Evolutionary conservation across 2,888 invertebrate species (phyloP).

Genomic region (Beris chalybata): DNA sequence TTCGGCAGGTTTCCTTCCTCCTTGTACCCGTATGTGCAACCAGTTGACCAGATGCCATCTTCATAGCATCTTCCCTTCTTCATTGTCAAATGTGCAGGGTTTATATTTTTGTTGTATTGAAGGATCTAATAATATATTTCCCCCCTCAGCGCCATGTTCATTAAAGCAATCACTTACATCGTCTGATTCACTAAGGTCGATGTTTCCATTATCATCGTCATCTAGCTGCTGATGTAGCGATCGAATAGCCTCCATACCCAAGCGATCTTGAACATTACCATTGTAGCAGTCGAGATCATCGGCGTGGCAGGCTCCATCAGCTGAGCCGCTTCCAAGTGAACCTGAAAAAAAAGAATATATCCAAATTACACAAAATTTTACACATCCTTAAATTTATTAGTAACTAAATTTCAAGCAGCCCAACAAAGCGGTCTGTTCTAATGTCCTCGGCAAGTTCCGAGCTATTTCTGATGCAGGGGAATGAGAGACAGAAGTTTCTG

Average conservation of each 20-base stretch:
- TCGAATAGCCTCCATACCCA: conserved; percentile 90
- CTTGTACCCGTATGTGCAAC: too few relatives aligned
- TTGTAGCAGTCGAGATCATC: conserved; percentile 77
- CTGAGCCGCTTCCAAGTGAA: conserved; percentile 50
- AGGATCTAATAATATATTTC: background rate
- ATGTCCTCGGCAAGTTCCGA: too few relatives aligned
- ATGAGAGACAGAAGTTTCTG: too few relatives aligned
- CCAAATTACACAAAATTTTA: background rate
- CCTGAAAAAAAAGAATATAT: conserved; percentile 42
- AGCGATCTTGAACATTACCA: conserved; percentile 73
- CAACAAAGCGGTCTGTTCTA: too few relatives aligned
- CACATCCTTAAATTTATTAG: too few relatives aligned
- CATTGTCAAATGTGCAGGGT: too few relatives aligned
- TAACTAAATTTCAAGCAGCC: too few relatives aligned
- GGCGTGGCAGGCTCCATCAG: conserved; percentile 52
- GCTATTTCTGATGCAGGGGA: too few relatives aligned
- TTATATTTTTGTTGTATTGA: too few relatives aligned
- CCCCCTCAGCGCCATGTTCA: background rate
- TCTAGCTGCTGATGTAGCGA: conserved; percentile 92
- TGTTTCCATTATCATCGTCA: conserved; percentile 96
- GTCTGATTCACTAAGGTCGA: conserved; percentile 95
- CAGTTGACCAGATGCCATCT: too few relatives aligned
- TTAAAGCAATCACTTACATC: conserved; percentile 69
- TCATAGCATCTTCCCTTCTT: too few relatives aligned
- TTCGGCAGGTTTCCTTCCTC: too few relatives aligned